These are phyloP conservation scores for Chironomus riparius DNA, from an alignment of 2,888 invertebrate species.

Conservation along the genomic window DNA sequence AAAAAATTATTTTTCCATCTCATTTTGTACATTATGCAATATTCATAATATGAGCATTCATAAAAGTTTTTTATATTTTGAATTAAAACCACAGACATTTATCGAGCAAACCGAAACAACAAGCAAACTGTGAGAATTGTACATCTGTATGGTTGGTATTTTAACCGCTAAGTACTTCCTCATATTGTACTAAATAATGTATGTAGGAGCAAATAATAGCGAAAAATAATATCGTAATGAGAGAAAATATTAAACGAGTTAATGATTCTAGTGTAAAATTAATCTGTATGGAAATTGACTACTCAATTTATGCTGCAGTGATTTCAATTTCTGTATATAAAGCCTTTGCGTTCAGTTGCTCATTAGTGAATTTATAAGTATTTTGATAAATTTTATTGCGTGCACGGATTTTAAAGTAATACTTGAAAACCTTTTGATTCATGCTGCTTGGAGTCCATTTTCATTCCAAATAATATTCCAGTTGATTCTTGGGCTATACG, in stretches of 20 bases:
- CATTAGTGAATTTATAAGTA: no score
- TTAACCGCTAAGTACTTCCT: slow-evolving; percentile 3
- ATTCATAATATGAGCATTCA: background rate
- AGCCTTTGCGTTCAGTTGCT: no score
- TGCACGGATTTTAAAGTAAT: no score
- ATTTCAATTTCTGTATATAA: no score
- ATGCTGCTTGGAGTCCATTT: no score
- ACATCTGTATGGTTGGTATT: background rate
- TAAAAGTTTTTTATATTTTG: background rate
- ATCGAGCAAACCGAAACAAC: slow-evolving; percentile 4
- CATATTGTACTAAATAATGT: background rate
- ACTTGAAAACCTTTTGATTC: no score
- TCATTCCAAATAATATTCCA: no score
- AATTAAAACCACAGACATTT: background rate
- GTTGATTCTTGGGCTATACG: no score
- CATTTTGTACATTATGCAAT: background rate
- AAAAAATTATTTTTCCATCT: background rate
- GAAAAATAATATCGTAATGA: background rate
- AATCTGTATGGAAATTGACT: no score
- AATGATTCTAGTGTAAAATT: no score
- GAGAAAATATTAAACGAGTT: background rate
- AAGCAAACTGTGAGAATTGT: background rate
- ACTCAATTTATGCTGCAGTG: no score
- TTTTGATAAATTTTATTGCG: no score
- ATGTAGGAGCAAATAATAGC: background rate